A percentile compares a stretch with the other conserved stretches of the same genome.
phyloP scores from a whole-genome alignment of 2,888 invertebrate genomes.

The Dicycla oo region DNA sequence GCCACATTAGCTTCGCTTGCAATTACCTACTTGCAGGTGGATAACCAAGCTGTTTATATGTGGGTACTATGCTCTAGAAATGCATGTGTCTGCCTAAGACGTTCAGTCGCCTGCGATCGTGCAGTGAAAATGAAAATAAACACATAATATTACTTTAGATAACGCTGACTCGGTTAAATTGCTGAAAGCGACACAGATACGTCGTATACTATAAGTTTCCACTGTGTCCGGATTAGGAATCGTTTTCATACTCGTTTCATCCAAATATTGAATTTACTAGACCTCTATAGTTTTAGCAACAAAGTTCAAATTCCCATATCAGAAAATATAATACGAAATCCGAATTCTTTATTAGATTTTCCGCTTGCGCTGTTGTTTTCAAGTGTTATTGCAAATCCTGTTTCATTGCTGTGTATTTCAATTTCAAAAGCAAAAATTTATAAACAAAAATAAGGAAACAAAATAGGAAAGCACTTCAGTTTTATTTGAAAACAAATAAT shows the following conservation, averaged over 20 bases:
- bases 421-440: conserved; percentile 49
- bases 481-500: conserved; percentile 26
- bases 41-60: not conserved
- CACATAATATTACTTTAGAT: conserved; percentile 9
- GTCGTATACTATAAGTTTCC: conserved; percentile 39
- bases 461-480: conserved; percentile 16
- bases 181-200: conserved; percentile 40
- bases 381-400: conserved; percentile 60
- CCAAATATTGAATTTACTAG: conserved; percentile 23
- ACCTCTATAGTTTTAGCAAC: conserved; percentile 1
- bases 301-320: conserved; percentile 23
- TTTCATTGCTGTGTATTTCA: conserved; percentile 55
- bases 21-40: not conserved
- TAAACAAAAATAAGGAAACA: conserved; percentile 37
- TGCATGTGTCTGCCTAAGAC: not conserved
- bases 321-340: conserved; percentile 10
- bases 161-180: conserved; percentile 16
- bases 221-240: conserved; percentile 43
- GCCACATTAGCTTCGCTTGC: not conserved
- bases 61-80: not conserved
- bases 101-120: not conserved
- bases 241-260: conserved; percentile 31
- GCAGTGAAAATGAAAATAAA: conserved; percentile 27
- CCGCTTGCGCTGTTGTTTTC: conserved; percentile 52
- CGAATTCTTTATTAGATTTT: conserved; percentile 59